Conservation (phyloP, 2,797 vertebrate species). For the Amphiprion clarkii region DNA sequence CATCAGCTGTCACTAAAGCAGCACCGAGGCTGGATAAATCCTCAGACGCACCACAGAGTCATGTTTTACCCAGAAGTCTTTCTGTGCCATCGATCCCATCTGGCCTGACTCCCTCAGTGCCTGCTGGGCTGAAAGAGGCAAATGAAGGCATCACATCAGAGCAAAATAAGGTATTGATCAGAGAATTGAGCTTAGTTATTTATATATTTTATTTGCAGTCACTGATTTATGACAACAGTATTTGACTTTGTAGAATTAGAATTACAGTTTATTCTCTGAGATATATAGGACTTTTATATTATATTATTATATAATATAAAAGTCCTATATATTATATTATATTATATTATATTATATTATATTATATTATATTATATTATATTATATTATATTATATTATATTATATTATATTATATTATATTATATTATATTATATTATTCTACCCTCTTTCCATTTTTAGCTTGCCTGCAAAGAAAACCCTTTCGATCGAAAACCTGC, state of each 20-base stretch:
- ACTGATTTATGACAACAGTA: neutral
- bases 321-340: too few relatives aligned
- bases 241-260: too few relatives aligned
- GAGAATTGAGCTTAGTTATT: neutral
- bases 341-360: too few relatives aligned
- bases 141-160: slow-evolving; percentile 71
- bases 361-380: too few relatives aligned
- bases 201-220: neutral
- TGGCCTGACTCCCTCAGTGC: slow-evolving; percentile 23
- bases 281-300: too few relatives aligned
- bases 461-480: slow-evolving; percentile 88
- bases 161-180: slow-evolving; percentile 55
- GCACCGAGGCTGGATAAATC: neutral
- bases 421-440: too few relatives aligned
- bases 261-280: neutral
- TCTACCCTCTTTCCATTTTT: neutral
- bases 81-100: slow-evolving; percentile 87
- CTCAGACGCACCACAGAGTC: slow-evolving; percentile 48
- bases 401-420: too few relatives aligned
- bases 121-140: slow-evolving; percentile 37
- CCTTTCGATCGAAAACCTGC: slow-evolving; percentile 85
- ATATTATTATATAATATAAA: too few relatives aligned
- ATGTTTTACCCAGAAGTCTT: slow-evolving; percentile 88
- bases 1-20: neutral
- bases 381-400: too few relatives aligned